Conservation (phyloP, 2,797 vertebrate genomes). For the Pelochelys cantorii region DNA sequence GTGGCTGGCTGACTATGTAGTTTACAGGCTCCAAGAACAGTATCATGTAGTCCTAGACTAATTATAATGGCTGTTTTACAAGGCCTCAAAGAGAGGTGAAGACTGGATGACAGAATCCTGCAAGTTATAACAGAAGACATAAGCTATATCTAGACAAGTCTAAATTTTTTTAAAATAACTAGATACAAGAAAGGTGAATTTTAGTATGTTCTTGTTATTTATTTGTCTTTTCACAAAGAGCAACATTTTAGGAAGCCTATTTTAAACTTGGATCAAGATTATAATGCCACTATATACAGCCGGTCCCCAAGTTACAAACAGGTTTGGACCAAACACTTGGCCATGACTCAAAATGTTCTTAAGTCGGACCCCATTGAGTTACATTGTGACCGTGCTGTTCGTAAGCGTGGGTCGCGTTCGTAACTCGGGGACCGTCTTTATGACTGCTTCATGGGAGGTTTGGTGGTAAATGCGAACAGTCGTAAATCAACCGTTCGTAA, state of each 20-base stretch:
- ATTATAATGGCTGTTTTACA: neutral
- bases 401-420: no score
- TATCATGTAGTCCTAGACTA: neutral
- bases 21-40: neutral
- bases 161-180: neutral
- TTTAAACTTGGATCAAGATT: neutral
- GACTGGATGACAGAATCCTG: neutral
- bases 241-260: constrained; percentile 18
- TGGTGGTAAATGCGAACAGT: no score
- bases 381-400: no score
- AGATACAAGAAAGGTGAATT: neutral
- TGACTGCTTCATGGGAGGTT: no score
- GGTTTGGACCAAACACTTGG: no score
- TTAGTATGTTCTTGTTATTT: neutral
- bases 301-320: no score
- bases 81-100: neutral
- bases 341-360: no score
- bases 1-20: neutral
- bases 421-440: no score
- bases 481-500: no score
- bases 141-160: neutral
- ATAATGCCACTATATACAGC: neutral
- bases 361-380: no score
- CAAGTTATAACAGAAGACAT: neutral
- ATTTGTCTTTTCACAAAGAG: neutral